Evolutionary conservation across 2,797 vertebrate genomes (phyloP), one percentile per base, ranked within the genome.

Genomic region (Poecile montanus): DNA sequence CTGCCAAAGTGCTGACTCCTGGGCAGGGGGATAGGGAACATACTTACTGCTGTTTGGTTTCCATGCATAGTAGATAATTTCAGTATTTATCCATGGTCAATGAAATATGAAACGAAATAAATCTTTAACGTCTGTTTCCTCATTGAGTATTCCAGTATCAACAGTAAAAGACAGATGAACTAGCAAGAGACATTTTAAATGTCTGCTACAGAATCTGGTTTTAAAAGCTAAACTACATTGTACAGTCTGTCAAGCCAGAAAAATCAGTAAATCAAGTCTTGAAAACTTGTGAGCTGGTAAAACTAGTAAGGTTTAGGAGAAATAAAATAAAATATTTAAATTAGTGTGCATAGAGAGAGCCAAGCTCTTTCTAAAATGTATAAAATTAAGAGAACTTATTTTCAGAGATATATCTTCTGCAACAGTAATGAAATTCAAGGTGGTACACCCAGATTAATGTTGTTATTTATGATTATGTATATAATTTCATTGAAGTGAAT

Each of bases 391-490:
- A 83, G 54, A 87, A 73, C 62, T 38, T 86, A 83, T 94, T 92
- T 94, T 53, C 76, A 80, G 38, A 94, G 61, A 85, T 58, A 85
- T 11, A 85, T 66, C 62, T 89, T 68, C 85, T 53, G 26, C 62
- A 89, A 81, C 56, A 81, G 56, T 81, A 96, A 95, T 97, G 82
- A 93, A 91, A 89, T 96, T 92, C 93, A 94, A 96, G 85, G 89
- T 92, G 79, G 76, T 66, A 18, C 51, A 75, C 66, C 60, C 56
- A 95, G 85, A 96, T 93, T 94, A 94, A 94, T 94, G 70, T 70
- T 94, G 81, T 91, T 97, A 93, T 96, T 97, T 95, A 93, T 95
- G 95, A 95, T 88, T 92, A 94, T 80, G 87, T 83, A 89, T 94
- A 91, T 91, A 88, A 95, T 94, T 89, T 92, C 85, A 88, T 3